Evolutionary conservation across 2,113 vertebrate genomes (phyloP), one percentile per base, ranked within the genome.

Genomic region (Oryzias curvinotus): DNA sequence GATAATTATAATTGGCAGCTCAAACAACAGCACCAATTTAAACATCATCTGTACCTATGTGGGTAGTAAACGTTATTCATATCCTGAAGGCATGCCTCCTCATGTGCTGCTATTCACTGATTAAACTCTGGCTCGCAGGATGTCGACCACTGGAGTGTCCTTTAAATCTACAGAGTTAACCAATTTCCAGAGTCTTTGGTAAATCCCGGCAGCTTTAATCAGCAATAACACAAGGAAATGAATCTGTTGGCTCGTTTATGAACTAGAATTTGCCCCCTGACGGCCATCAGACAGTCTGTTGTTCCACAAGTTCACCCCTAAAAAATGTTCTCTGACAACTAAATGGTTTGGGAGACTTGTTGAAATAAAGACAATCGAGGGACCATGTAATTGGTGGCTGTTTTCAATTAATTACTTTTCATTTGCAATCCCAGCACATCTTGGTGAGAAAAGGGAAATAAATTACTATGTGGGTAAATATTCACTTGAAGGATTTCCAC

Each of bases 381-480:
- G 36, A 36, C 26, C 42, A 16, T 53, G 57, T 69, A 49, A 21
- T 73, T 65, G 23, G 41, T 19, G 19, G 17, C 4, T 48, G 51
- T 46, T 2, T 2, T 52, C 52, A 61, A 61, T 68, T 61, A 45
- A 73, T 73, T 47, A 19, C 7, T 51, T 46, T 45, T 77, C 50
- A 68, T 78, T 65, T 18, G 65, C 14, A 52, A n/a, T 18, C 58
- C 51, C 18, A 57, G 30, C 59, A 43, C 51, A 21, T 30, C 42
- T 41, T 52, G 47, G 2, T 48, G 36, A 25, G 44, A 4, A 41
- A 48, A 18, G 59, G 19, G n/a, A n/a, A 25, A 10, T 12, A 73
- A 61, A 72, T 77, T 28, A 48, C 41, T 59, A 55, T 67, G 44
- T 14, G 15, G n/a, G 42, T 51, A 52, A 43, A 48, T 45, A 45